Evolutionary conservation across 2,797 vertebrate genomes (phyloP).

Genomic region (Threskiornis aethiopicus): DNA sequence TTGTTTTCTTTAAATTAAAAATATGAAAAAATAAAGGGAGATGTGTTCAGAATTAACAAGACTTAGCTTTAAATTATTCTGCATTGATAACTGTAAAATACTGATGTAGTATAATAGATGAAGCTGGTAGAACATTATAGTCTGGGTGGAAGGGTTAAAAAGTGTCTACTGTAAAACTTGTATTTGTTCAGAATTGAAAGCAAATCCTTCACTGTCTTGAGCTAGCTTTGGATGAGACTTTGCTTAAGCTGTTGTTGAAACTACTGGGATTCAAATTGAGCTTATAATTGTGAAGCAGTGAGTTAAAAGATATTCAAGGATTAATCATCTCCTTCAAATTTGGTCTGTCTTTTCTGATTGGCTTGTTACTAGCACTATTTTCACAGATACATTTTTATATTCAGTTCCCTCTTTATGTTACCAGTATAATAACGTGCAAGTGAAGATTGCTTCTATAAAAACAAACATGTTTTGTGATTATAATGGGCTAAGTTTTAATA

Average conservation of each 20-base stretch:
- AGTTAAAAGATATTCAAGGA: background rate
- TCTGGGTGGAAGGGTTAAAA: background rate
- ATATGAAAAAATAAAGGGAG: background rate
- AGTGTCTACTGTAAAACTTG: background rate
- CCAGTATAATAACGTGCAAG: background rate
- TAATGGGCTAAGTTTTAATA: background rate
- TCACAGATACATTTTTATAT: background rate
- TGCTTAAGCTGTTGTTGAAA: background rate
- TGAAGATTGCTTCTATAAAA: background rate
- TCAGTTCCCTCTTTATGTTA: background rate
- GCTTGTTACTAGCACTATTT: background rate
- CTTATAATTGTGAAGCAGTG: background rate
- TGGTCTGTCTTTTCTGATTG: background rate
- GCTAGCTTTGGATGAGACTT: background rate
- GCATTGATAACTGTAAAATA: background rate
- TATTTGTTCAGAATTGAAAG: background rate
- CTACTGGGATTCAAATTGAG: background rate
- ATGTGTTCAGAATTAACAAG: background rate
- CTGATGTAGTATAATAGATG: background rate
- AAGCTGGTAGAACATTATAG: background rate
- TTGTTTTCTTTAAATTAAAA: background rate
- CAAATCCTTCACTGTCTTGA: background rate
- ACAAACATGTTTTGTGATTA: background rate
- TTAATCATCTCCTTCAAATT: background rate
- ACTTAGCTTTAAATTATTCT: background rate